These are phyloP conservation scores for Glareola pratincola DNA, from an alignment of 2,113 vertebrate species.

Conservation along the genomic window DNA sequence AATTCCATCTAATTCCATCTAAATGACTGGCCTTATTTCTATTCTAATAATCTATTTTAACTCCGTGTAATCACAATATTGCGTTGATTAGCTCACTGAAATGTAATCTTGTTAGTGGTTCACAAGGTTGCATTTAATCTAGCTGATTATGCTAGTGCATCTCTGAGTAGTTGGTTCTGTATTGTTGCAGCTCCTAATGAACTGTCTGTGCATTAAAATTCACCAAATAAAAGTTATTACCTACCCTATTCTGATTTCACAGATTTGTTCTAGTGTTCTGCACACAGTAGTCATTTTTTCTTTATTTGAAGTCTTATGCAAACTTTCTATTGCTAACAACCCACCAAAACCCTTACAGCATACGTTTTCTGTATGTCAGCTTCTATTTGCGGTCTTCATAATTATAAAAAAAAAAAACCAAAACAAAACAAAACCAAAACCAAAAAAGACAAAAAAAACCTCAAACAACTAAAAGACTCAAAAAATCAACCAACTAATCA, in stretches of 20 bases:
- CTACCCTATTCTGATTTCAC: neutral
- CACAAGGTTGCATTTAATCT: slow-evolving; percentile 24
- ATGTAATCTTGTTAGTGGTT: slow-evolving; percentile 44
- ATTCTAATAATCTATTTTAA: slow-evolving; percentile 18
- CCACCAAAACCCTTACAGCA: neutral
- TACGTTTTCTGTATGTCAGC: neutral
- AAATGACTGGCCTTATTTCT: neutral
- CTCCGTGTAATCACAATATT: slow-evolving; percentile 5
- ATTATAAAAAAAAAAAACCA: neutral
- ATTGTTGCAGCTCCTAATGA: neutral
- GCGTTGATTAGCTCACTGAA: neutral
- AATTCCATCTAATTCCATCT: neutral
- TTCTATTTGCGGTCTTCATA: neutral
- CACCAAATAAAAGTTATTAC: neutral
- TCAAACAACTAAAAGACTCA: neutral
- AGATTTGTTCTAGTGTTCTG: neutral
- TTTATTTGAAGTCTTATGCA: neutral
- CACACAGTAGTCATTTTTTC: neutral
- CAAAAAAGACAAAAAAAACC: neutral
- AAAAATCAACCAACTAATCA: neutral
- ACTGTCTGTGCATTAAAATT: neutral
- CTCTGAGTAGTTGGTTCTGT: neutral
- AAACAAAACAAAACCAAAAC: neutral
- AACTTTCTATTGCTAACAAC: neutral
- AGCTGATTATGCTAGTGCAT: neutral